Evolutionary conservation across 2,888 invertebrate species (phyloP).

Genomic region (Sinelater perroti): DNA sequence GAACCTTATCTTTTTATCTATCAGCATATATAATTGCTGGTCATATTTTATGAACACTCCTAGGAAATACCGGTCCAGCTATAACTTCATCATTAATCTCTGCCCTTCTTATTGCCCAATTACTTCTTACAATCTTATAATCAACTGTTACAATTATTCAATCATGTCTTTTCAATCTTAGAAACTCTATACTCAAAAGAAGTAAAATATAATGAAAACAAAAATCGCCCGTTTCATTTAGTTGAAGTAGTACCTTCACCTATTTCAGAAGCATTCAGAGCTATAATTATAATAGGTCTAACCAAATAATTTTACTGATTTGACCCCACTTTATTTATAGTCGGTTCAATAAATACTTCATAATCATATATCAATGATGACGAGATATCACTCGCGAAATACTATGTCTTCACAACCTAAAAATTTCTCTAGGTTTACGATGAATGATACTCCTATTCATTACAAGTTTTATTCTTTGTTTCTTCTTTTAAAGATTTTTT

Average conservation of each 20-base stretch:
- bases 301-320: too few species aligned
- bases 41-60: constrained; percentile 71
- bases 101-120: constrained; percentile 59
- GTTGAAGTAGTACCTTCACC: constrained; percentile 71
- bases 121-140: constrained; percentile 66
- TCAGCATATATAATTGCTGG: constrained; percentile 82
- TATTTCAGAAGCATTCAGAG: constrained; percentile 67
- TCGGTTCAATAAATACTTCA: too few species aligned
- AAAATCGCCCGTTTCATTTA: constrained; percentile 72
- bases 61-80: constrained; percentile 61
- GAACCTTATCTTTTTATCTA: constrained; percentile 74
- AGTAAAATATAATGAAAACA: constrained; percentile 68
- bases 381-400: too few species aligned
- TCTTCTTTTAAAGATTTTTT: too few species aligned
- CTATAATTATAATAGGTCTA: too few species aligned
- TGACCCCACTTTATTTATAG: too few species aligned
- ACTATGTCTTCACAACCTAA: too few species aligned
- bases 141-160: constrained; percentile 71
- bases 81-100: constrained; percentile 46
- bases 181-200: constrained; percentile 74
- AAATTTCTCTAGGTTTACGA: too few species aligned
- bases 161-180: constrained; percentile 71
- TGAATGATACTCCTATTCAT: too few species aligned
- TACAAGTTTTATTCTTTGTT: too few species aligned
- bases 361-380: too few species aligned